Evolutionary conservation across 2,113 vertebrate genomes (phyloP), one percentile per base, ranked within the genome.

Genomic region (Psephotus haematonotus): DNA sequence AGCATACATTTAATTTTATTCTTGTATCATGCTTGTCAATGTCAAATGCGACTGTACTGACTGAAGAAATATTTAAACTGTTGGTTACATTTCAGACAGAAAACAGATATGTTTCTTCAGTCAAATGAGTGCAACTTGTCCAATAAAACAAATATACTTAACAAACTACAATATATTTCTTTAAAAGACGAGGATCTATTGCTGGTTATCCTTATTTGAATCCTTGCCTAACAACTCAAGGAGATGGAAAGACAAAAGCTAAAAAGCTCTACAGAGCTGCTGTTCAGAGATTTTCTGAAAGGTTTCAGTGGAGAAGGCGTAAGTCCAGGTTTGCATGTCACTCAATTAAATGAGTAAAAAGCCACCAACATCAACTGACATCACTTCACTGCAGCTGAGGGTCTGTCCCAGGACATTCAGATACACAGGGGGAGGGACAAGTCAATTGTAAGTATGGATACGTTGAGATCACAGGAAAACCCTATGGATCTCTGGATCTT

Each of bases 401-500:
- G 29, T 47, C 81, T 91, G 94, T 74, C 37, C 64, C 74, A n/a
- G 81, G 65, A 91, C 67, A 65, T 69, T 90, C 82, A 83, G 62
- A 82, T 27, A 81, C 84, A n/a, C 65, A 16, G 84, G 50, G 53
- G 93, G 82, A 95, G 87, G 90, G 47, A 82, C 39, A 39, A 67
- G 43, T 13, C 75, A 50, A 62, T 91, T 92, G 78, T 89, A 3
- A 69, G 70, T 9, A 18, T 14, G 86, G 86, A 8, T 83, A 79
- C 16, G 2, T 33, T 33, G 68, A 69, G 91, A 91, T 95, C 93
- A 95, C 87, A 95, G 91, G 79, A 55, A 79, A 87, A 62, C 39
- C 83, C 67, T 13, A 3, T 14, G 86, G 17, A 35, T 52, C 82
- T 86, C 43, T n/a, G 69, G 50, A 8, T 74, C 65, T 85, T 78